Evolutionary conservation across 2,797 vertebrate genomes (phyloP).

Genomic region (Ctenopoma kingsleyae): DNA sequence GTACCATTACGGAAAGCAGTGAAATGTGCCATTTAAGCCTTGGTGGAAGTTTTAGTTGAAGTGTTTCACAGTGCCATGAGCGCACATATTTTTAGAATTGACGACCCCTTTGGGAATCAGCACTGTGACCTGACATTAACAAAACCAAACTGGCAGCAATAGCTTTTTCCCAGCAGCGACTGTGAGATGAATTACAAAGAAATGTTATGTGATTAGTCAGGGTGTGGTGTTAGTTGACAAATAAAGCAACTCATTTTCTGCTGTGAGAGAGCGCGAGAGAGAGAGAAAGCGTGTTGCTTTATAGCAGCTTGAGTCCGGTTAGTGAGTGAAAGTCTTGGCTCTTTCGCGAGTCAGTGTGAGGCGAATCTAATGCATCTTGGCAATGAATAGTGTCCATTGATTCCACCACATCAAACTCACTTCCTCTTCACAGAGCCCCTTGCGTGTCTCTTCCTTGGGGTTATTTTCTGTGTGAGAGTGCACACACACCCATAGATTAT

Average conservation of each 20-base stretch:
- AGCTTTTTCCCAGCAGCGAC: slow-evolving; percentile 39
- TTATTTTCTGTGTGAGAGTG: slow-evolving; percentile 32
- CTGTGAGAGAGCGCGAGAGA: not conserved
- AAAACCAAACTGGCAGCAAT: slow-evolving; percentile 50
- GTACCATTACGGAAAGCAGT: slow-evolving; percentile 45
- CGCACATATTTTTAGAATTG: slow-evolving; percentile 55
- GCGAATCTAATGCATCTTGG: slow-evolving; percentile 71
- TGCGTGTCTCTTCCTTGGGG: slow-evolving; percentile 51
- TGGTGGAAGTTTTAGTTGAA: slow-evolving; percentile 52
- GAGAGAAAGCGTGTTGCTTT: slow-evolving; percentile 7
- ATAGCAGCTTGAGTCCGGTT: slow-evolving; percentile 36
- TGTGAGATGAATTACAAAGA: slow-evolving; percentile 53
- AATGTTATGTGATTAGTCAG: slow-evolving; percentile 41
- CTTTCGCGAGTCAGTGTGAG: slow-evolving; percentile 60
- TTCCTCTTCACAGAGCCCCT: slow-evolving; percentile 72
- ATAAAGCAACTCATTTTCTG: slow-evolving; percentile 27
- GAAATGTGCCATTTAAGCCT: slow-evolving; percentile 56
- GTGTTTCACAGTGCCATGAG: slow-evolving; percentile 50
- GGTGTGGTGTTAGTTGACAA: slow-evolving; percentile 29
- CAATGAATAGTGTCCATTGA: slow-evolving; percentile 86
- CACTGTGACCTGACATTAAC: slow-evolving; percentile 67
- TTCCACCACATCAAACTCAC: slow-evolving; percentile 80
- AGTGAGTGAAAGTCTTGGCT: slow-evolving; percentile 49
- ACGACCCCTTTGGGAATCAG: slow-evolving; percentile 56
- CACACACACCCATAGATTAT: slow-evolving; percentile 20